These are phyloP conservation scores for Strigops habroptila DNA, from an alignment of 2,113 vertebrate species.

Conservation along the genomic window DNA sequence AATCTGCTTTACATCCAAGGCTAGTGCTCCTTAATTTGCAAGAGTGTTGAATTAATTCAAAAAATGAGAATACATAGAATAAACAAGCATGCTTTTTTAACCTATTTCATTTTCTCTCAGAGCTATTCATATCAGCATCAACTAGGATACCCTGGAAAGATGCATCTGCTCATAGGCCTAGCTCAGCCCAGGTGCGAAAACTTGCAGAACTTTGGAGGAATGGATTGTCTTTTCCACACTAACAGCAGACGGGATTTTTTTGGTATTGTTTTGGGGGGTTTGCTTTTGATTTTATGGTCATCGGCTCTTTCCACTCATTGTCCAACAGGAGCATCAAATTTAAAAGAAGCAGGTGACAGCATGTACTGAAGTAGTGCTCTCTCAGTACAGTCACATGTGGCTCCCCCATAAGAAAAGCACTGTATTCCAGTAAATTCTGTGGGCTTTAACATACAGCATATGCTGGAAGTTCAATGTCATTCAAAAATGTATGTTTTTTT, in stretches of 20 bases:
- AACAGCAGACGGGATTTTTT: not conserved
- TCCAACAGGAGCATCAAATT: not conserved
- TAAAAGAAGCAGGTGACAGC: not conserved
- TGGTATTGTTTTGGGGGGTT: not conserved
- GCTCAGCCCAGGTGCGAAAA: not conserved
- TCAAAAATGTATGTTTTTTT: not conserved
- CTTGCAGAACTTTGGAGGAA: not conserved
- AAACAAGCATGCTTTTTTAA: not conserved
- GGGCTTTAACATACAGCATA: not conserved
- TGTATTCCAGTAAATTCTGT: not conserved
- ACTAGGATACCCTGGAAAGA: not conserved
- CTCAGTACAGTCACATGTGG: not conserved
- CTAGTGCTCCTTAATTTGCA: not conserved
- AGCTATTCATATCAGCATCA: not conserved
- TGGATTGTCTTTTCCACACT: not conserved
- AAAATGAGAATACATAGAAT: not conserved
- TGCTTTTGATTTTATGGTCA: not conserved
- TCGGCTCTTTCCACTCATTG: not conserved
- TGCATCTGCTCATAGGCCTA: not conserved
- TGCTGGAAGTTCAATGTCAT: not conserved
- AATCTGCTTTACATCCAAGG: not conserved
- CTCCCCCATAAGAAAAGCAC: not conserved
- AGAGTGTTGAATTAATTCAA: not conserved
- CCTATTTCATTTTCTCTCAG: not conserved
- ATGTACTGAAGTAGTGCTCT: not conserved